Base-by-base conservation (phyloP, 2,888 invertebrate species). In the Sycophila texana region DNA sequence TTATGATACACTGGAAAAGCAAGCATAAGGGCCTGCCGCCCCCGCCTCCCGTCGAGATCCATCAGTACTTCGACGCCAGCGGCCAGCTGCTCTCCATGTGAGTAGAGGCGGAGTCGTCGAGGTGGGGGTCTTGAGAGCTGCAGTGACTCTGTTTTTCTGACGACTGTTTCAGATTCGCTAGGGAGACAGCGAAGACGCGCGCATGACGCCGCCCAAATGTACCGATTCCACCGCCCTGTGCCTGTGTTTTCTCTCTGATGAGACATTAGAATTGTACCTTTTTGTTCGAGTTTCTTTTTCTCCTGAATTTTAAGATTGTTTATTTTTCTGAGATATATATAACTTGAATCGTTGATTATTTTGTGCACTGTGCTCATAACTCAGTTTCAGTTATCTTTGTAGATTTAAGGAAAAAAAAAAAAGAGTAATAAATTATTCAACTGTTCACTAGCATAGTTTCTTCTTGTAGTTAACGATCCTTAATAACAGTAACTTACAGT, bases 1-100 rank as follows among this genome's bases (percentile, higher is more conserved):
- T 87, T 65, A 86, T 85, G 85, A 65, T 47, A 0, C 86, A 86
- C 66, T 84, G 83, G 83, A 83, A 84, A 16, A 57, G 53, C 30
- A 84, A 84, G n/a, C 85, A 86, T 55, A 81, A 83, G 1, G 80
- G 63, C 5, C 55, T 66, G 30, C 81, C 82, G 16, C 80, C 80
- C 0, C 82, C 84, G 0, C 82, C 83, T 0, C 82, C 83, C 0
- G 81, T 84, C 20, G 65, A 74, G n/a, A 79, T 81, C 13, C 68
- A 71, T 49, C 68, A 71, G 2, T 81, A 66, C 66, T 81, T 81
- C 18, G 81, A 79, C 16, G 30, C 0, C 51, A 77, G 0, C 76
- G 75, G 18, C 75, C 30, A 20, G 7, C 75, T 10, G 0, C 72
- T 47, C 49, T 47, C 72, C 55, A 7, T 57, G 75, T 79, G 51